Evolutionary conservation across 35 echinoderm and acorn worm genomes (phyloP), one percentile per base, ranked within the genome.

Genomic region (Patiria miniata): DNA sequence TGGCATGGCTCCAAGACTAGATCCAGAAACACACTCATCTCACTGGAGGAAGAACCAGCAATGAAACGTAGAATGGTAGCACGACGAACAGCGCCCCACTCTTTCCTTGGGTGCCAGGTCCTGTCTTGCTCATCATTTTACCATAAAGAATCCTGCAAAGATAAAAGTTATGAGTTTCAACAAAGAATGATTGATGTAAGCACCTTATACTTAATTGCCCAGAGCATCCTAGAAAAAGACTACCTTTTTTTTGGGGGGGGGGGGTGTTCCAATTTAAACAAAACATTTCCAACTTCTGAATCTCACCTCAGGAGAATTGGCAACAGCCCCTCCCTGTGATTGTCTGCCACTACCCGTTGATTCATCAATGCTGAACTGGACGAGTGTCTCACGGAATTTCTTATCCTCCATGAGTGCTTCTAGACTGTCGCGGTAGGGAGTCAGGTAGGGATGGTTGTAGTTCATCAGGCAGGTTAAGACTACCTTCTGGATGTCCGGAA

Each of bases 1-100:
- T 78, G 36, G 38, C 86, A 91, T 19, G 96, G 96, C 65, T 91
- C 92, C 29, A 94, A 33, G 7, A 98, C 83, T 26, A 97, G 91
- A 16, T 98, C 96, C 57, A 98, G 87, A 76, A 98, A 98, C 18
- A 91, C 85, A 33, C 88, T 80, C 90, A 98, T 87, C 69, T 98
- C 96, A 19, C 32, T 58, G 7, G 87, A 17, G 53, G 61, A 80
- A 8, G 88, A 91, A 18, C 96, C 92, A 16, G 88, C 96, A 16
- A 98, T 83, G 51, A 94, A 98, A 40, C 96, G 61, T 36, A 98
- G 76, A 55, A 98, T 98, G 30, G 94, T 51, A 1, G 96, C 91
- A 15, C 92, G 77, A 29, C 91, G 52, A 22, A 78, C 85, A 16
- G 83, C 56, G 28, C 60, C 73, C 91, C 95, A 40, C 90, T 83